Evolutionary conservation across 2,888 invertebrate species (phyloP), one percentile per base, ranked within the genome.

Genomic region (Pollenia labialis): DNA sequence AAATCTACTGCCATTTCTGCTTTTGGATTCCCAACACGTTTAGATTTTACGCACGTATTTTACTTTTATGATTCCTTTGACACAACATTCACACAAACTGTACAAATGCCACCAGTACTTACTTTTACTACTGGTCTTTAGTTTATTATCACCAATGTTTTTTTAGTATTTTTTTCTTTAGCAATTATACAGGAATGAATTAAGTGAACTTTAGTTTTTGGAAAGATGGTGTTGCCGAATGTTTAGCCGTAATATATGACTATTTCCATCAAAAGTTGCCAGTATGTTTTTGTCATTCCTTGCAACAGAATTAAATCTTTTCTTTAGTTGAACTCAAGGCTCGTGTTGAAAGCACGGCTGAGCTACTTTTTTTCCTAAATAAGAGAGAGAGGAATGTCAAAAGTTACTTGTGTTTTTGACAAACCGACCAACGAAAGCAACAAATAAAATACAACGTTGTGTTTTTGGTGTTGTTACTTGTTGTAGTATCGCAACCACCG

Each of bases 31-130:
- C 6, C 23, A 74, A 50, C 84, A 87, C 84, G 84, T 87, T 64
- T 48, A 11, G 14, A 68, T 69, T 74, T 81, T 81, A 75, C 74
- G 84, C 87, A 87, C 84, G 87, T 87, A 84, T 68, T 74, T 62
- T 56, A 74, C 68, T 69, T 84, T 81, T 74, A 84, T 80, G 80
- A 83, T 86, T 86, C 83, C 52, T 80, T 80, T 60, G 71, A 71
- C 80, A 80, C 74, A 48, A 82, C 60, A 77, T 77, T 69, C 56
- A 50, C 6, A 71, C 71, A 56, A 18, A 14, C 18, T 56, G 44
- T 44, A 32, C 62, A 50, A 32, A 32, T 32, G 10, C n/a, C 23
- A 62, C 16, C 3, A 58, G 8, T 71, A 11, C 23, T 16, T 23
- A 44, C 12, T 18, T n/a, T 32, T 32, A 32, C 32, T 40, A 12